Evolutionary conservation across 1,140 invertebrate species (phyloP).

Genomic region (Pseudomyrmex flavicornis): DNA sequence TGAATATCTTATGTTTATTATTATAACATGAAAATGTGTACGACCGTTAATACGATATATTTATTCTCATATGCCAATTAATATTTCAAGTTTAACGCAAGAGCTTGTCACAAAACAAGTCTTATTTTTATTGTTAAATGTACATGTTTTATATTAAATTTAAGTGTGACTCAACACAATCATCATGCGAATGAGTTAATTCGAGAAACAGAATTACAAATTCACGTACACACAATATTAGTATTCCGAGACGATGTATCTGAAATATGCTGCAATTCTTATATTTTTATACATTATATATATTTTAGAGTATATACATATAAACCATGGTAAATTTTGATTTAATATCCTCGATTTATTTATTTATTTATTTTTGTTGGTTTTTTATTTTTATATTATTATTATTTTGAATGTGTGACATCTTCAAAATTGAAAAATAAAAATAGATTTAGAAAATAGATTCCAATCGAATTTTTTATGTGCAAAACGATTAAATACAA

Average conservation of each 20-base stretch:
- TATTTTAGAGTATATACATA: constrained; percentile 52
- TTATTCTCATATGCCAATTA: constrained; percentile 57
- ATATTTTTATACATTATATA: constrained; percentile 65
- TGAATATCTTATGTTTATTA: constrained; percentile 40
- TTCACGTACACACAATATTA: constrained; percentile 37
- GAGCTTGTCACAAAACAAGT: constrained; percentile 30
- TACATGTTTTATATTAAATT: constrained; percentile 50
- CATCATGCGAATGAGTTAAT: constrained; percentile 4
- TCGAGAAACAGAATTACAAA: constrained; percentile 29
- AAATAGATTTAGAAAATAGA: background rate
- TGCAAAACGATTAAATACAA: constrained; percentile 16
- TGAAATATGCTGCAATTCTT: constrained; percentile 56
- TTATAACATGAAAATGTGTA: constrained; percentile 50
- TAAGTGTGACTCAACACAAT: constrained; percentile 56
- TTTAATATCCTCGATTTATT: constrained; percentile 35
- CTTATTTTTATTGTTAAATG: constrained; percentile 57
- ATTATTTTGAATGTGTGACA: no score
- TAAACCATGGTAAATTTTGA: constrained; percentile 67
- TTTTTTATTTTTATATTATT: background rate
- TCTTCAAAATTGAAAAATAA: background rate
- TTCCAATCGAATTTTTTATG: constrained; percentile 7
- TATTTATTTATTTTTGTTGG: background rate
- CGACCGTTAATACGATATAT: constrained; percentile 50
- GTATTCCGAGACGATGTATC: constrained; percentile 34
- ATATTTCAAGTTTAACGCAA: constrained; percentile 33